Base-by-base conservation (phyloP, 2,888 invertebrate genomes). In the Magallana nippona region DNA sequence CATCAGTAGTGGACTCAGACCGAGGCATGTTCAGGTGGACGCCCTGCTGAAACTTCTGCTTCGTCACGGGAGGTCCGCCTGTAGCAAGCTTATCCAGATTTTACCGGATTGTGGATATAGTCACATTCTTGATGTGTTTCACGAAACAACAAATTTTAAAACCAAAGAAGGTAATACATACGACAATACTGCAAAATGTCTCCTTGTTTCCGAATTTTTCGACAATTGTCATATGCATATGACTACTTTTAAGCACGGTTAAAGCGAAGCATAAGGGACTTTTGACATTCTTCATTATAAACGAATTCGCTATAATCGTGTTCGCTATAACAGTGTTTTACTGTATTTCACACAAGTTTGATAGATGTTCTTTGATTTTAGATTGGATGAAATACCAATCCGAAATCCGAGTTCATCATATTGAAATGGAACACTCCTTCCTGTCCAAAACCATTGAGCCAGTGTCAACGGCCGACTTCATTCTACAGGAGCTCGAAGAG, bases 1-100 rank as follows among this genome's bases (percentile, higher is more conserved):
- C 5, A 22, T 22, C 13, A 32, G 32, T n/a, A n/a, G 60, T 0
- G 32, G 27, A 27, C 71, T 32, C 27, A 71, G 32, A 11, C 71
- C 71, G 15, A 71, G 71, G 8, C 22, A 22, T 71, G 71, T 27
- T 10, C 27, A 71, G 27, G 13, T 71, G 15, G 71, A 71, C 22
- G 13, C 13, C 15, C 71, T 71, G 2, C 71, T 71, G 32, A 71
- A 71, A 71, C 71, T 71, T 71, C 71, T 71, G 11, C 27, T 71
- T 11, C 71, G 71, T 5, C 27, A 71, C 27, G 71, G 71, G 13
- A 71, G 32, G 27, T 27, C 71, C 5, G 71, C 71, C 10, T 71
- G 71, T 13, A 71, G 17, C 71, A 71, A 71, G 15, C 32, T 71
- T 71, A 15, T 71, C 13, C 22, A 71, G 15, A 71, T 71, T 11